phyloP scores from a whole-genome alignment of 2,888 invertebrate species.

The Melipona bicolor region DNA sequence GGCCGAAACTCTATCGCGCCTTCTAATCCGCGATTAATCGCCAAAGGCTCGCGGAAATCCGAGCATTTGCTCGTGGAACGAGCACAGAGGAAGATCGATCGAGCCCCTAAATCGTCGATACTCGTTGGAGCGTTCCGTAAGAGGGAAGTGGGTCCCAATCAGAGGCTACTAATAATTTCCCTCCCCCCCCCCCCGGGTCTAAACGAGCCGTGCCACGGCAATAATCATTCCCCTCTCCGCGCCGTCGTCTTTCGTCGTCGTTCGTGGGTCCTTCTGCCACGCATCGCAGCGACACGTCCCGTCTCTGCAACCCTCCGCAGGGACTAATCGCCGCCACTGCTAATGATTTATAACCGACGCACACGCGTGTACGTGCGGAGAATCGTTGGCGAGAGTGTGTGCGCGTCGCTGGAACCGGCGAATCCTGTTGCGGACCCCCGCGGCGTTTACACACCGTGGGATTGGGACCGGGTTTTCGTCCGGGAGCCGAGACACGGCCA shows the following conservation, averaged over 20 bases:
- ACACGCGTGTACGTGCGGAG: constrained; percentile 67
- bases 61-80: neutral
- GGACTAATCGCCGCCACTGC: constrained; percentile 81
- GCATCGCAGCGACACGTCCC: constrained; percentile 51
- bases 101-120: neutral
- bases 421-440: constrained; percentile 81
- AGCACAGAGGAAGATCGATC: neutral
- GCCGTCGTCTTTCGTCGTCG: constrained; percentile 22
- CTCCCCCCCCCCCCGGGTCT: constrained; percentile 41
- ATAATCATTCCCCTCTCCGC: constrained; percentile 76
- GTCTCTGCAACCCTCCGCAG: constrained; percentile 73
- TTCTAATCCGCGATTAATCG: neutral
- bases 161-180: constrained; percentile 81
- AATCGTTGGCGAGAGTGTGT: constrained; percentile 29
- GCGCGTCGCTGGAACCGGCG: constrained; percentile 67
- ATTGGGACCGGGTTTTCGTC: constrained; percentile 71
- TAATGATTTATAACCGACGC: constrained; percentile 82
- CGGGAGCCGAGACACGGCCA: constrained; percentile 24
- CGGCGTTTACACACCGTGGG: constrained; percentile 81
- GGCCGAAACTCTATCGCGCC: too few relatives aligned
- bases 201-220: constrained; percentile 72
- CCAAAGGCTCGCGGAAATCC: neutral
- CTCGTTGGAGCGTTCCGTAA: constrained; percentile 72
- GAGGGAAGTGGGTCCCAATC: constrained; percentile 77
- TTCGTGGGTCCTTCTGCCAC: constrained; percentile 44